Conservation (phyloP, 2,797 vertebrate genomes). For the Tympanoctomys barrerae region DNA sequence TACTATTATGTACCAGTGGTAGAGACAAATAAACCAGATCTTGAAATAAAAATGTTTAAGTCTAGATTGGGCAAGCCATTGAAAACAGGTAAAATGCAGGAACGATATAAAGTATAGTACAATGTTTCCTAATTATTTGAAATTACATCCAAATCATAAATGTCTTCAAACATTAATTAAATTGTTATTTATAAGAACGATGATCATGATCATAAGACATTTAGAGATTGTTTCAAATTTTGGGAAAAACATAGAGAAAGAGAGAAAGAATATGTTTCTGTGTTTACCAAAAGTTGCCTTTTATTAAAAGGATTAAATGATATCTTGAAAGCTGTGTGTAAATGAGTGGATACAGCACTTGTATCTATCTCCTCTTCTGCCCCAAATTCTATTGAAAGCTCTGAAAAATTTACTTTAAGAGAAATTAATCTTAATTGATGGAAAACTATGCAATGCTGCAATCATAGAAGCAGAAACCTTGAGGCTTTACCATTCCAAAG, state of each 20-base stretch:
- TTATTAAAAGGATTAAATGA: conserved; percentile 10
- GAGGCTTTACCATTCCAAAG: neutral
- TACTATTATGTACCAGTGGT: neutral
- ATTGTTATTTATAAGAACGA: neutral
- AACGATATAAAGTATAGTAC: neutral
- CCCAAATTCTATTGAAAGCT: neutral
- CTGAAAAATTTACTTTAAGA: conserved; percentile 53
- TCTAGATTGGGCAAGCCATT: neutral
- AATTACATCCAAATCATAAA: conserved; percentile 1
- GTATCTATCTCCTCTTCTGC: neutral
- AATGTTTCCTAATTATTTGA: conserved; percentile 1
- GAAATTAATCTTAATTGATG: neutral
- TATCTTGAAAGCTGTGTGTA: conserved; percentile 21
- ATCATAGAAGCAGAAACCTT: neutral
- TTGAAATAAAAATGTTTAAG: neutral
- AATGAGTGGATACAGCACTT: neutral
- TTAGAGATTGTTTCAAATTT: conserved; percentile 7
- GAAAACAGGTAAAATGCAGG: neutral
- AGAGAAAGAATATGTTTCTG: neutral
- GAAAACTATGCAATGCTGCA: neutral
- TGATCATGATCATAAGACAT: neutral
- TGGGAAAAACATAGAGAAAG: neutral
- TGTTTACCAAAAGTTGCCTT: neutral
- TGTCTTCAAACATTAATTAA: neutral
- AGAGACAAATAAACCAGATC: neutral